Percentiles rank a stretch among this genome's conserved stretches.
These are phyloP conservation scores for Spongilla lacustris DNA, from an alignment of 37 sponge, comb jelly and placozoan genomes.

Conservation along the genomic window DNA sequence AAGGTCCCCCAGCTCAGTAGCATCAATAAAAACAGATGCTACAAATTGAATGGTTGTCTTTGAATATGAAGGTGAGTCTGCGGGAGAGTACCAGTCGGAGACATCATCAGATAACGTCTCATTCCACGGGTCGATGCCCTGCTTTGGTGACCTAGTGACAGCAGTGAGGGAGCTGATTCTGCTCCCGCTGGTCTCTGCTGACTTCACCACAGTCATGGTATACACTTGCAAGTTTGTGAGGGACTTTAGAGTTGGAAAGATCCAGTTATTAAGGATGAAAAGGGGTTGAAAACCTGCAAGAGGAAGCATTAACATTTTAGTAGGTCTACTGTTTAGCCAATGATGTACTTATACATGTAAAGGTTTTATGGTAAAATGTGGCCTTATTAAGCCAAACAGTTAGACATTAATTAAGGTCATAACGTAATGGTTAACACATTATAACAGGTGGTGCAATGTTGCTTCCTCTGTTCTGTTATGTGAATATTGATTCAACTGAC, in stretches of 20 bases:
- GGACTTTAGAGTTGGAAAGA: background rate
- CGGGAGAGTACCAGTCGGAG: background rate
- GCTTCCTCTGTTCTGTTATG: too few relatives aligned
- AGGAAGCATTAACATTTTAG: background rate
- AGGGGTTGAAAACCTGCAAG: background rate
- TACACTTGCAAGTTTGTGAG: background rate
- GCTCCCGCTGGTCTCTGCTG: background rate
- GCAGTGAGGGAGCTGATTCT: background rate
- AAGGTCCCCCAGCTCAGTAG: background rate
- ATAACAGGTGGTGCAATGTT: too few relatives aligned
- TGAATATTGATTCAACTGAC: too few relatives aligned
- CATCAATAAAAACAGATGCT: background rate
- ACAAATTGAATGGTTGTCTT: background rate
- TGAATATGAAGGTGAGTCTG: background rate
- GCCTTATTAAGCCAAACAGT: too few relatives aligned
- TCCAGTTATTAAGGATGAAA: background rate
- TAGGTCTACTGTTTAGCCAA: too few relatives aligned
- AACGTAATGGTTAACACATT: too few relatives aligned
- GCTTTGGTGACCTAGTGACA: background rate
- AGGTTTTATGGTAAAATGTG: too few relatives aligned
- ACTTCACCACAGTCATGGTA: background rate
- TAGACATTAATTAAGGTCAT: too few relatives aligned
- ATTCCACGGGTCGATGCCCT: background rate
- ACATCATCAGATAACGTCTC: background rate
- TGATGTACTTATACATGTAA: too few relatives aligned